Base-by-base conservation (phyloP, 2,797 vertebrate genomes). In the Leptatherina wallacei region DNA sequence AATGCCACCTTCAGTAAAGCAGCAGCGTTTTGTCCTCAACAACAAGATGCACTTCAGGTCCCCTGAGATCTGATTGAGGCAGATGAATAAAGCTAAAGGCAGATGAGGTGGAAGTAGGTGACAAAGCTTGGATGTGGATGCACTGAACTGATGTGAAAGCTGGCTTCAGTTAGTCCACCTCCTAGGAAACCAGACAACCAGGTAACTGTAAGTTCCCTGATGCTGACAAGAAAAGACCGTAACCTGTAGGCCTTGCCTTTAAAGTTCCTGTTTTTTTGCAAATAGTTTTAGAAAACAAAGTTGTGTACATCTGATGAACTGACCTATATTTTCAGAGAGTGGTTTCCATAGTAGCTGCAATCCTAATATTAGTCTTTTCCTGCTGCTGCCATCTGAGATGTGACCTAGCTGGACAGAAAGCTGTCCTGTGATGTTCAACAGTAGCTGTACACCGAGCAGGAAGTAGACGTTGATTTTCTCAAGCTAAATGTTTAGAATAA, bases 41-140 rank as follows among this genome's bases (percentile, higher is more conserved):
- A 6, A 52, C 12, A 54, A 27, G 11, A 29, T 68, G 71, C 65
- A 49, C 61, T 10, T n/a, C 10, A 65, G 54, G 30, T 69, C 76
- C 57, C 14, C 59, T 40, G 82, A 82, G 81, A 67, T 61, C 73
- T 18, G 63, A 67, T 62, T 51, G 55, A 81, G 60, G 63, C 51
- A 57, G 73, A 10, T 65, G 67, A 75, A 38, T 47, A 20, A 67
- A 86, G 83, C 78, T 71, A 78, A 49, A 80, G 52, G 47, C 86
- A 85, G 85, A 62, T 78, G 83, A 88, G 77, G 73, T 71, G 84
- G 73, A 78, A 44, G 61, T 70, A 73, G 71, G 65, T 76, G 75
- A 72, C 65, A 79, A 73, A 62, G 59, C 65, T 65, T 75, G 78
- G 66, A 10, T 75, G 66, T 71, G 71, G 70, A 65, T 81, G 74